These are phyloP conservation scores for Scolopax bukidnonensis DNA, from an alignment of 2,797 vertebrate species.

Conservation along the genomic window DNA sequence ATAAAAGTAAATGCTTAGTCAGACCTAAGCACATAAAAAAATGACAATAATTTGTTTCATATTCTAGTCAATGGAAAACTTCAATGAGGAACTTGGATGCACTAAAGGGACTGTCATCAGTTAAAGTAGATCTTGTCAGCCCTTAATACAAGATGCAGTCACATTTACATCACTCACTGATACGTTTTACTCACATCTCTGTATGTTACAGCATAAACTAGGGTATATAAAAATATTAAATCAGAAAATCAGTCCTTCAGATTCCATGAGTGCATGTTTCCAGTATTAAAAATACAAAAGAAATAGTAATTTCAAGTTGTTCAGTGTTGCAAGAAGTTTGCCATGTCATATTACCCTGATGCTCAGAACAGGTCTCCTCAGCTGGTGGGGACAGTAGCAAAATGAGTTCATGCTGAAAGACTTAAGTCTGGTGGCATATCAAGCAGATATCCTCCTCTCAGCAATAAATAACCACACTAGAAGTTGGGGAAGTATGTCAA, in stretches of 20 bases:
- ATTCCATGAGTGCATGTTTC: background rate
- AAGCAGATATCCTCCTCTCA: background rate
- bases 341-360: rapidly evolving
- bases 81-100: background rate
- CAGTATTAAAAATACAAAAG: background rate
- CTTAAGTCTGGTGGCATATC: background rate
- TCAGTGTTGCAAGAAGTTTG: background rate
- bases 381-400: background rate
- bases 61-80: constrained; percentile 7
- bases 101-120: background rate
- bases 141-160: background rate
- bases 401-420: background rate
- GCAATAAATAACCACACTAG: background rate
- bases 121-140: background rate
- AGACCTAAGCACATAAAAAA: constrained; percentile 3
- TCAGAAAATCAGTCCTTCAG: background rate
- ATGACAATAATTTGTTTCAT: background rate
- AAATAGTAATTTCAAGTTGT: background rate
- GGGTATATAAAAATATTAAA: background rate
- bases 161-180: constrained; percentile 1
- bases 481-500: background rate
- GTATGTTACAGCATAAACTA: background rate
- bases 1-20: constrained; percentile 55
- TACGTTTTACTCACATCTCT: background rate
- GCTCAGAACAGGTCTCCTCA: background rate